Evolutionary conservation across 53 echinoderm and acorn worm species (phyloP), one percentile per base, ranked within the genome.

Genomic region (Paelopatides confundens): DNA sequence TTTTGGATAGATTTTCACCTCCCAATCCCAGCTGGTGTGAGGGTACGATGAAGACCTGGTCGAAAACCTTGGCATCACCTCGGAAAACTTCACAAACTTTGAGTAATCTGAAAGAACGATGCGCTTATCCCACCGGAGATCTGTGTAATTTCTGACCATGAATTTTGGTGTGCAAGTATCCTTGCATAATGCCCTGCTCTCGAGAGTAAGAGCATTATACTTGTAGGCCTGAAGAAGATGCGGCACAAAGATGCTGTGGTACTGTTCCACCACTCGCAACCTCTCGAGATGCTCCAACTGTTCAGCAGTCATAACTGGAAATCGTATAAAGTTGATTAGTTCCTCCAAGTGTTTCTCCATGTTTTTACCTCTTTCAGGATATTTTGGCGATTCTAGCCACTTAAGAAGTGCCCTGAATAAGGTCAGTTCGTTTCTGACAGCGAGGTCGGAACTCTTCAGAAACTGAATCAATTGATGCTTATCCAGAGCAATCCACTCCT

Each of bases 21-120:
- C 97, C 97, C 97, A 97, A 69, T 97, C 97, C 97, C 97, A 97
- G 82, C 97, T 97, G 18, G 97, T 95, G 89, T 93, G 90, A 10
- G 97, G 97, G 76, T 95, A 97, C 18, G 95, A 90, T 12, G 97
- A 97, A 1, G 97, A 97, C 39, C 95, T 91, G 1, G 97, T 97
- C 1, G 97, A 95, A 62, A 97, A 97, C 35, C 93, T 65, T 8
- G 95, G 97, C 97, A 97, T 97, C 51, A 93, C 92, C 82, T 97
- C 97, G 35, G 92, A 77, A 30, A 90, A 91, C 62, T 91, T 92
- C 69, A 81, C 90, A 77, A 95, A 97, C 86, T 93, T 87, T 14
- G 97, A 95, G 64, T 93, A 97, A 14, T 90, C 89, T 24, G 93
- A 88, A 24, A 97, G 87, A 38, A 97, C 95, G 8, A 97, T 95